Conservation (phyloP, 2,113 vertebrate species). For the Siphamia tubifer region DNA sequence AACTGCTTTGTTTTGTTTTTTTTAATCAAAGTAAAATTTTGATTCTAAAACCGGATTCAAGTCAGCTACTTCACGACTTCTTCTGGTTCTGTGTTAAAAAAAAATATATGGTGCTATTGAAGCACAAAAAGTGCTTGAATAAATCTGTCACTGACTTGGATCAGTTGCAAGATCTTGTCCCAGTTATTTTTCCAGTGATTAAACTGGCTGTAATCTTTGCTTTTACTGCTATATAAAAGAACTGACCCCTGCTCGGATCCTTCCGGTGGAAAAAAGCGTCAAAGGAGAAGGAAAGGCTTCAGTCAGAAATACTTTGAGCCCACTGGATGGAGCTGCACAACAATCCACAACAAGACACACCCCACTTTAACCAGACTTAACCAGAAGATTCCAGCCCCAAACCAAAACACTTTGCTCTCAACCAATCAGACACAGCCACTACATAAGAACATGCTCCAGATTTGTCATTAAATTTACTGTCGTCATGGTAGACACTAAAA, state of each 20-base stretch:
- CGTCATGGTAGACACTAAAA: background rate
- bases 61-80: too few species aligned
- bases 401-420: background rate
- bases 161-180: background rate
- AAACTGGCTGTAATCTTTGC: background rate
- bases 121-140: background rate
- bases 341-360: background rate
- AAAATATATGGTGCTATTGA: background rate
- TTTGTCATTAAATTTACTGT: constrained; percentile 3
- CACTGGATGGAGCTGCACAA: constrained; percentile 62
- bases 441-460: background rate
- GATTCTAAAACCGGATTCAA: too few species aligned
- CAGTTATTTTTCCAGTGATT: constrained; percentile 18
- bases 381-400: constrained; percentile 6
- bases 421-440: background rate
- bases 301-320: constrained; percentile 35
- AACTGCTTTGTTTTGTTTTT: too few species aligned
- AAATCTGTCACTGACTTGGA: background rate
- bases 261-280: background rate
- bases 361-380: background rate
- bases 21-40: too few species aligned
- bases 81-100: background rate
- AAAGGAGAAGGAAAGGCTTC: background rate
- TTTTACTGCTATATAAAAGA: background rate
- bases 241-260: constrained; percentile 1